Conservation (phyloP, 2,797 vertebrate species). For the Pteronotus mesoamericanus region DNA sequence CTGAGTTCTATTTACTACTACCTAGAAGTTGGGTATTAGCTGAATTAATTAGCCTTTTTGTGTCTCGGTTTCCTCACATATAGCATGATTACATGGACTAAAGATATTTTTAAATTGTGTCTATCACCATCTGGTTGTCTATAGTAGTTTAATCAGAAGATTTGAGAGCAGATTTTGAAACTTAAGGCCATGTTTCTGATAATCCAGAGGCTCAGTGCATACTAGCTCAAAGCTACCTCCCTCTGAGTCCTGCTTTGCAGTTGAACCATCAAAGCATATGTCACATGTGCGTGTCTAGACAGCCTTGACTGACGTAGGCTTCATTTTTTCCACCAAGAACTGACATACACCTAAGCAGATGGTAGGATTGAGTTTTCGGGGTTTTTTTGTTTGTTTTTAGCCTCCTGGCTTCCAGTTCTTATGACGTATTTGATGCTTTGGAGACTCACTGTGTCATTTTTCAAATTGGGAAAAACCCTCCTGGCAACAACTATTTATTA, state of each 20-base stretch:
- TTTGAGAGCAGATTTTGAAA: not conserved
- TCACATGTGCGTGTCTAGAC: not conserved
- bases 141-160: not conserved
- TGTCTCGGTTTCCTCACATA: not conserved
- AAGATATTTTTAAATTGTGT: not conserved
- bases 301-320: not conserved
- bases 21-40: not conserved
- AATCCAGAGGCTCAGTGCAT: not conserved
- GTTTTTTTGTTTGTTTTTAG: not conserved
- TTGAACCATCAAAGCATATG: not conserved
- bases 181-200: not conserved
- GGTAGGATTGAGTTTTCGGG: not conserved
- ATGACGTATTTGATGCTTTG: slow-evolving; percentile 46
- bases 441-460: slow-evolving; percentile 52
- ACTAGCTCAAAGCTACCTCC: not conserved
- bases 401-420: slow-evolving; percentile 43
- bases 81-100: not conserved
- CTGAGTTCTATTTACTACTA: not conserved
- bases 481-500: slow-evolving; percentile 52
- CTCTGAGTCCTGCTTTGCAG: not conserved
- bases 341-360: not conserved
- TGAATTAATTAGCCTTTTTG: not conserved
- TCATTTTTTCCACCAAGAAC: not conserved
- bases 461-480: slow-evolving; percentile 49
- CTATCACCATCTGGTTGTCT: not conserved